These are phyloP conservation scores for Neopipo cinnamomea DNA, from an alignment of 2,113 vertebrate genomes.

Conservation along the genomic window DNA sequence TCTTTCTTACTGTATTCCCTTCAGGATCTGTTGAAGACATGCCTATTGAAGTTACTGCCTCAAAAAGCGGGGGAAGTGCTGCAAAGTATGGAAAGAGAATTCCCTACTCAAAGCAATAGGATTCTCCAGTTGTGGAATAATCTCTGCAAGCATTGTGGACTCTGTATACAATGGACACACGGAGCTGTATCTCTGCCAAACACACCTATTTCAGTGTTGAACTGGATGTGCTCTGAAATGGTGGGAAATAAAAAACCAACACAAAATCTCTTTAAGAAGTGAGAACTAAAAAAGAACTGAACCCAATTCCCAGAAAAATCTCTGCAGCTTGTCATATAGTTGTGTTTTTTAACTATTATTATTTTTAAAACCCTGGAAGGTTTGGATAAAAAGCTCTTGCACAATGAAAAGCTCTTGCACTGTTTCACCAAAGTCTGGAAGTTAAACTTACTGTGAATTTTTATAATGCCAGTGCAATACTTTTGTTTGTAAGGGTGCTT, in stretches of 20 bases:
- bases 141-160: not conserved
- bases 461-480: constrained; percentile 51
- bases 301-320: not conserved
- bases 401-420: constrained; percentile 45
- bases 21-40: constrained; percentile 41
- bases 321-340: not conserved
- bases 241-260: not conserved
- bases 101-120: not conserved
- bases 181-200: constrained; percentile 16
- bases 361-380: not conserved
- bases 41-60: not conserved
- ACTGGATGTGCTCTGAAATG: not conserved
- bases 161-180: not conserved
- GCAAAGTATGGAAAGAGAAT: not conserved
- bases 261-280: not conserved
- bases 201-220: not conserved
- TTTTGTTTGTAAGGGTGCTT: constrained; percentile 55
- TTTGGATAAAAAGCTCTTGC: constrained; percentile 33
- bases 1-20: not conserved
- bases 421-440: constrained; percentile 15
- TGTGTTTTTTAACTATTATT: not conserved
- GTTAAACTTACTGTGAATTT: constrained; percentile 55
- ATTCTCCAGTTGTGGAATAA: not conserved
- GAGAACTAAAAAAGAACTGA: not conserved
- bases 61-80: not conserved